A percentile compares a stretch with the other conserved stretches of the same genome.
Conservation (phyloP, 2,888 invertebrate species). For the Chymomyza amoena region DNA sequence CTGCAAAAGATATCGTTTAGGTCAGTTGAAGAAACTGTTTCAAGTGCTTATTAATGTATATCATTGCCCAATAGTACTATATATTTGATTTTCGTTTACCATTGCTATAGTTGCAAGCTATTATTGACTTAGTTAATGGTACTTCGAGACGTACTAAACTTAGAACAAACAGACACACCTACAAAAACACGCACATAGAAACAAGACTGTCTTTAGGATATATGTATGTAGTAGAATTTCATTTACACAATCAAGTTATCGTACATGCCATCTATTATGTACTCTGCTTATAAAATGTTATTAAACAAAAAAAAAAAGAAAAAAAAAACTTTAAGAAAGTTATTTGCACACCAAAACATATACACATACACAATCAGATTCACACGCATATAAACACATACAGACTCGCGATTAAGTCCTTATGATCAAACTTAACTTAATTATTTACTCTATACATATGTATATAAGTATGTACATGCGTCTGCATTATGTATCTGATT, state of each 20-base stretch:
- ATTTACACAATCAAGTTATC: not conserved
- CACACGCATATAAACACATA: conserved; percentile 4
- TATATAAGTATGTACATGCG: conserved; percentile 7
- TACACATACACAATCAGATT: not conserved
- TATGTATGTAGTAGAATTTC: conserved; percentile 18
- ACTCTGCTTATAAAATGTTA: conserved; percentile 3
- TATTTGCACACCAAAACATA: conserved; percentile 14
- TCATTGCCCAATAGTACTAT: too few species aligned
- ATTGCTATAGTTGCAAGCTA: too few species aligned
- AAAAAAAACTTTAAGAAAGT: not conserved
- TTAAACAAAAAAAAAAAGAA: not conserved
- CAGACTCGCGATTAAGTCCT: conserved; percentile 40
- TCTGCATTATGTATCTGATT: conserved; percentile 43
- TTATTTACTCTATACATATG: not conserved
- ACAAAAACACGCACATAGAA: conserved; percentile 61
- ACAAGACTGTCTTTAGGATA: conserved; percentile 67
- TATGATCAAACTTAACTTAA: conserved; percentile 36
- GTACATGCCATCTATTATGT: not conserved
- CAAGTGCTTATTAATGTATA: too few species aligned
- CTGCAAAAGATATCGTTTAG: too few species aligned
- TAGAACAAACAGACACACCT: not conserved
- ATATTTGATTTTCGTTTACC: too few species aligned
- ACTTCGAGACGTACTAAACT: not conserved
- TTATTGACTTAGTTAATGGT: not conserved
- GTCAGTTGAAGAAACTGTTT: too few species aligned